Evolutionary conservation across 1,140 invertebrate species (phyloP).

Genomic region (Cryptotermes secundus): DNA sequence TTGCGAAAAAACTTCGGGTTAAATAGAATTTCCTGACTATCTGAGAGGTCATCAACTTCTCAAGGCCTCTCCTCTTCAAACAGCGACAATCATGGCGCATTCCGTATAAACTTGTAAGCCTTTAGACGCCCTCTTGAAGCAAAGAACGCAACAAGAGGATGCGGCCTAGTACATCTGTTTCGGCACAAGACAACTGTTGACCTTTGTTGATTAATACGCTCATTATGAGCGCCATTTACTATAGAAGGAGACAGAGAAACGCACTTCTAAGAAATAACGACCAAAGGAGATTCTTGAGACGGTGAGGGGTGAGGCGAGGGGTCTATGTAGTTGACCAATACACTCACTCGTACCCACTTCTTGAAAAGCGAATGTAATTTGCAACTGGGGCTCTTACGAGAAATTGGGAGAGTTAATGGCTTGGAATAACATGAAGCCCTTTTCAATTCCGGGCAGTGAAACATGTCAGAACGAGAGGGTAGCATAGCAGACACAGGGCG

Average conservation of each 20-base stretch:
- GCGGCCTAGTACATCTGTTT: not conserved
- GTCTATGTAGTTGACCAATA: not conserved
- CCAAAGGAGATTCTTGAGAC: not conserved
- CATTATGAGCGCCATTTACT: not conserved
- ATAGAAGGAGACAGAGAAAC: not conserved
- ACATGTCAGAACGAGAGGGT: constrained; percentile 20
- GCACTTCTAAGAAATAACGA: constrained; percentile 8
- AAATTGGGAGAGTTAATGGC: constrained; percentile 28
- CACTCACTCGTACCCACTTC: not conserved
- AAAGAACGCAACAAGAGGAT: not conserved
- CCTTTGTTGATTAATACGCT: constrained; percentile 8
- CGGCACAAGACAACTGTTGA: not conserved
- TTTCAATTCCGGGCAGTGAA: constrained; percentile 27
- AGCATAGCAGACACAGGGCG: not conserved
- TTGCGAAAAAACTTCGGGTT: too few relatives aligned
- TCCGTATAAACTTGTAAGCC: too few relatives aligned
- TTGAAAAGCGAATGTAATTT: constrained; percentile 30
- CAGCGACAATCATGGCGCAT: too few relatives aligned
- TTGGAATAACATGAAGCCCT: constrained; percentile 30
- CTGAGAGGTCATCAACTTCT: too few relatives aligned
- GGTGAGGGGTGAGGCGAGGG: not conserved
- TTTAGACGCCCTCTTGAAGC: not conserved
- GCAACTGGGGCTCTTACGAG: constrained; percentile 27
- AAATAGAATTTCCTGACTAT: too few relatives aligned
- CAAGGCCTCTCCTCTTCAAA: too few relatives aligned